Conservation (phyloP, 2,113 vertebrate species). For the Puma concolor region DNA sequence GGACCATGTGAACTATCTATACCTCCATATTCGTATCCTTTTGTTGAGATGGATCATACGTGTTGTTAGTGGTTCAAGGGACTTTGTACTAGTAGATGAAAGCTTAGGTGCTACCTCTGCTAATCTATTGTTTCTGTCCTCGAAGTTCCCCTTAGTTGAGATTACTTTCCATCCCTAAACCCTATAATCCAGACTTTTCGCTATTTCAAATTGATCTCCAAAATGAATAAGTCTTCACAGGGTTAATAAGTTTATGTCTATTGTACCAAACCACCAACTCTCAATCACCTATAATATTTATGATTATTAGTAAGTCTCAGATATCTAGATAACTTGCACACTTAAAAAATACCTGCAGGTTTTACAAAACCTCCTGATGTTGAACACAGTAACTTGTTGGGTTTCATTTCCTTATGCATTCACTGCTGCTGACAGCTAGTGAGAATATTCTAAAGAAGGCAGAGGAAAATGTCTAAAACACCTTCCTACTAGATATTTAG, state of each 20-base stretch:
- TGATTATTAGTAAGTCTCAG: background rate
- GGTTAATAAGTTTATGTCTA: background rate
- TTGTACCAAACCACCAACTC: background rate
- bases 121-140: background rate
- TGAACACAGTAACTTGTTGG: background rate
- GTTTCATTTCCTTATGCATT: background rate
- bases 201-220: background rate
- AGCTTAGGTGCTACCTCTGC: background rate
- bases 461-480: background rate
- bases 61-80: background rate
- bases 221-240: background rate
- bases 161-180: background rate
- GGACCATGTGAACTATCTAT: background rate
- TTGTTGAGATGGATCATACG: background rate
- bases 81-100: background rate
- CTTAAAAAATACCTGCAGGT: background rate
- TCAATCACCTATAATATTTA: background rate
- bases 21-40: background rate
- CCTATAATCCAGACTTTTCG: background rate
- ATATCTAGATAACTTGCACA: background rate
- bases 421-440: background rate
- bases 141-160: background rate
- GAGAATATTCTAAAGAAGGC: background rate
- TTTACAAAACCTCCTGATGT: background rate
- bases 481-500: background rate